phyloP scores from a whole-genome alignment of 2,113 vertebrate species.

The Pristiophorus japonicus region DNA sequence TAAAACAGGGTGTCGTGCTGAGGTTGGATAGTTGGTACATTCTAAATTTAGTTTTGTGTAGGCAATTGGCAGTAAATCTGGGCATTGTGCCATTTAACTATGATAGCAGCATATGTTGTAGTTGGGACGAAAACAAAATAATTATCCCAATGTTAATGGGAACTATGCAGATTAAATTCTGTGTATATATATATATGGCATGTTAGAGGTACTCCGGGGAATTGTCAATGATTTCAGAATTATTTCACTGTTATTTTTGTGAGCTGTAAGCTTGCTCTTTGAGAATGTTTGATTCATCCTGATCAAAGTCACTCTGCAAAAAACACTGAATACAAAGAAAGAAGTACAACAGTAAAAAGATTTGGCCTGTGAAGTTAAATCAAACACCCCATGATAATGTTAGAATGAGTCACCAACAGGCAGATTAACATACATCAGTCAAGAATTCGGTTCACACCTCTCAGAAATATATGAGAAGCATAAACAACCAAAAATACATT shows the following conservation, averaged over 20 bases:
- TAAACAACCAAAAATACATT: background rate
- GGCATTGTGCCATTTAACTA: background rate
- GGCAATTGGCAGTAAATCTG: background rate
- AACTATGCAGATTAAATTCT: background rate
- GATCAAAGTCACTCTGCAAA: background rate
- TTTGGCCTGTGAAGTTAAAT: background rate
- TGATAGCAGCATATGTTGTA: background rate
- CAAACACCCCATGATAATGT: background rate
- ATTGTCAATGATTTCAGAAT: background rate
- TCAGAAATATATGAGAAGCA: background rate
- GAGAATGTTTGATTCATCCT: constrained; percentile 8
- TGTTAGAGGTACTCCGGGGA: background rate
- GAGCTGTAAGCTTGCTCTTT: background rate
- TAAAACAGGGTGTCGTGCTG: background rate
- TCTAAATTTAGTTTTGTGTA: background rate
- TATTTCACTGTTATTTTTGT: background rate
- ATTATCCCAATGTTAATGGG: constrained; percentile 4
- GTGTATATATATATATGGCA: background rate
- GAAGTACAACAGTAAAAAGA: constrained; percentile 10
- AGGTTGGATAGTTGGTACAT: background rate
- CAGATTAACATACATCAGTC: background rate
- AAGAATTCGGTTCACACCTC: background rate
- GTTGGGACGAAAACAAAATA: background rate
- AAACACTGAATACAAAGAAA: background rate
- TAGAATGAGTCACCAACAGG: background rate